Percentiles rank a stretch among this genome's conserved stretches.
Evolutionary conservation across 30 jellyfish, hydroid and myxozoan genomes (phyloP).

Genomic region (Aurelia coerulea): DNA sequence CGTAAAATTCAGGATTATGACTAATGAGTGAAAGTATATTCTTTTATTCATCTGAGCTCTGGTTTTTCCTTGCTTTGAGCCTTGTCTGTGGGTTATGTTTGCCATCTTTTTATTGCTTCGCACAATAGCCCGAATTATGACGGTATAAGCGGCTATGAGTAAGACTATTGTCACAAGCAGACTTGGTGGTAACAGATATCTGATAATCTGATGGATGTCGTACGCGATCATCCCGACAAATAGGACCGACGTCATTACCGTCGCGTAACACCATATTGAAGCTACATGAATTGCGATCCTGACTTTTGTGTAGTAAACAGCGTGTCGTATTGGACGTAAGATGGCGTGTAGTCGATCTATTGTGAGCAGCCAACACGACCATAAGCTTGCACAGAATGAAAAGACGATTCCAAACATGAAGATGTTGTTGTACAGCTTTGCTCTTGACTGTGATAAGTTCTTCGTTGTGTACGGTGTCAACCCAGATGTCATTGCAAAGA

Average conservation of each 20-base stretch:
- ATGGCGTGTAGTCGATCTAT: constrained; percentile 29
- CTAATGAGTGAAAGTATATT: constrained; percentile 34
- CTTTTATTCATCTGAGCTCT: constrained; percentile 16
- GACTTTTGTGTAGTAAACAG: constrained; percentile 19
- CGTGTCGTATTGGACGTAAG: constrained; percentile 19
- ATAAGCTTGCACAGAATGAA: constrained; percentile 26
- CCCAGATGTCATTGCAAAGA: background rate
- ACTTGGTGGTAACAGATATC: constrained; percentile 31
- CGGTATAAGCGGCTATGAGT: constrained; percentile 13
- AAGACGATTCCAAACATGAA: background rate
- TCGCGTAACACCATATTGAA: constrained; percentile 16
- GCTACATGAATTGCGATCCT: constrained; percentile 10
- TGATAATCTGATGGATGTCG: background rate
- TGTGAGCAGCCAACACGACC: constrained; percentile 47
- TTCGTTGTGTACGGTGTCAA: background rate
- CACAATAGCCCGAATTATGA: constrained; percentile 29
- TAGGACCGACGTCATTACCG: background rate
- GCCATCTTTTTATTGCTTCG: constrained; percentile 23
- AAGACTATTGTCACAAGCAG: constrained; percentile 3
- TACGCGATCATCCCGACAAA: background rate
- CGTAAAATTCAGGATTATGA: constrained; percentile 29
- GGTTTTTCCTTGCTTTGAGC: constrained; percentile 1
- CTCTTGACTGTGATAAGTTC: background rate
- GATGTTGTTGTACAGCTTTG: background rate
- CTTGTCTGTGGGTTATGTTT: background rate